Evolutionary conservation across 2,797 vertebrate genomes (phyloP), one percentile per base, ranked within the genome.

Genomic region (Brachyrhaphis roseni): DNA sequence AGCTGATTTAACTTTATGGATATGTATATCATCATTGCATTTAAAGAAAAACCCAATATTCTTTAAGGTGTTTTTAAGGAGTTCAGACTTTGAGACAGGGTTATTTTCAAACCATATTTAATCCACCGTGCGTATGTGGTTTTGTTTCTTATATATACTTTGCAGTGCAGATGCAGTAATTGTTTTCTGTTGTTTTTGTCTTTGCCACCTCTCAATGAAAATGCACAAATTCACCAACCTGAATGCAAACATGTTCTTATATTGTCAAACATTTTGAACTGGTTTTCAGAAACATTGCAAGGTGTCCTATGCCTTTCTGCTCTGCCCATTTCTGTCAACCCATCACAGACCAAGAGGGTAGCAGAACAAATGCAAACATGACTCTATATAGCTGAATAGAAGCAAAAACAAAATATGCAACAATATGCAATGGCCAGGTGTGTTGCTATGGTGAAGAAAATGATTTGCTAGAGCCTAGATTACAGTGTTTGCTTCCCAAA

Each of bases 391-490:
- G 62, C 51, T 23, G 18, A 85, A 77, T 36, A 41, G 64, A 83
- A 68, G 39, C 59, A 43, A 76, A 39, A 45, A 49, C 72, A 75
- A 75, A 90, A 84, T 80, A 85, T 91, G 78, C 86, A 90, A 55
- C 71, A 39, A 86, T 86, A 91, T 84, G 83, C 85, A 83, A 75
- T 74, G 76, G 74, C 77, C 92, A 94, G 92, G 90, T 94, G 91
- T 90, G 94, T 94, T 95, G 90, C 94, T 89, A 92, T 94, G 93
- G 90, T 91, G 91, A 93, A 82, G 81, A 78, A 91, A 93, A 92
- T 89, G 80, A 92, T 90, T 92, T 88, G 82, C 85, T 81, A 57
- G 82, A 72, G 80, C 77, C 83, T 84, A 89, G 88, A 92, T 93
- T 88, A 92, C 84, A 89, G 84, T 76, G 77, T 87, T 89, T 64